Conservation (phyloP, 2,888 invertebrate species). For the Polietes domitor region DNA sequence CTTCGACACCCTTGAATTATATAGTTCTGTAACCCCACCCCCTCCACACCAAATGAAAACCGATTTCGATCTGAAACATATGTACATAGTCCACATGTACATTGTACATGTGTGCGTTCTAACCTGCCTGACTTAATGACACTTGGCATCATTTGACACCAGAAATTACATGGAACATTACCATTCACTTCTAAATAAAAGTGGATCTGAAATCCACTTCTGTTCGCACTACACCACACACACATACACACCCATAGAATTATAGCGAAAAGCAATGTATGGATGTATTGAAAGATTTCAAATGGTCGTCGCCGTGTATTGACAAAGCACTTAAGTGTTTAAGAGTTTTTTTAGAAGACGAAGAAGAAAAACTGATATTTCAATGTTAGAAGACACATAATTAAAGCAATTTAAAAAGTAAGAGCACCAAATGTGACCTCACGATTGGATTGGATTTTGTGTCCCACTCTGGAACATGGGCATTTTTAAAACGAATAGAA, state of each 20-base stretch:
- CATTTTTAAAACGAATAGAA: too few relatives aligned
- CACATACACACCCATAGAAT: not conserved
- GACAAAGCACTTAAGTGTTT: conserved; percentile 21
- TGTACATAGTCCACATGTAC: not conserved
- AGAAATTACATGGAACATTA: conserved; percentile 42
- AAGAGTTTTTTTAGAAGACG: too few relatives aligned
- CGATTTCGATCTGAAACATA: not conserved
- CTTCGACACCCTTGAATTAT: not conserved
- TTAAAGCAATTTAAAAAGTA: too few relatives aligned
- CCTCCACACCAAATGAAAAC: conserved; percentile 1
- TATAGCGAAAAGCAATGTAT: not conserved
- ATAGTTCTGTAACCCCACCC: not conserved
- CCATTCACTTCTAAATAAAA: conserved; percentile 34
- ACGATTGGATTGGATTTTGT: too few relatives aligned
- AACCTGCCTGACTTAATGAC: conserved; percentile 13
- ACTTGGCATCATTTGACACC: conserved; percentile 42
- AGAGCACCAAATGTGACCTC: too few relatives aligned
- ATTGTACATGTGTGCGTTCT: conserved; percentile 15
- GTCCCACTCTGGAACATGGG: too few relatives aligned
- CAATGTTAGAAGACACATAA: too few relatives aligned
- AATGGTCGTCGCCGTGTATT: not conserved
- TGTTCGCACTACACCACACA: not conserved
- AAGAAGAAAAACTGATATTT: too few relatives aligned
- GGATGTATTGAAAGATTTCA: conserved; percentile 20
- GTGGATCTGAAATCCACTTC: conserved; percentile 16